These are phyloP conservation scores for Conus canariensis DNA, from an alignment of 2,888 invertebrate genomes.

Conservation along the genomic window DNA sequence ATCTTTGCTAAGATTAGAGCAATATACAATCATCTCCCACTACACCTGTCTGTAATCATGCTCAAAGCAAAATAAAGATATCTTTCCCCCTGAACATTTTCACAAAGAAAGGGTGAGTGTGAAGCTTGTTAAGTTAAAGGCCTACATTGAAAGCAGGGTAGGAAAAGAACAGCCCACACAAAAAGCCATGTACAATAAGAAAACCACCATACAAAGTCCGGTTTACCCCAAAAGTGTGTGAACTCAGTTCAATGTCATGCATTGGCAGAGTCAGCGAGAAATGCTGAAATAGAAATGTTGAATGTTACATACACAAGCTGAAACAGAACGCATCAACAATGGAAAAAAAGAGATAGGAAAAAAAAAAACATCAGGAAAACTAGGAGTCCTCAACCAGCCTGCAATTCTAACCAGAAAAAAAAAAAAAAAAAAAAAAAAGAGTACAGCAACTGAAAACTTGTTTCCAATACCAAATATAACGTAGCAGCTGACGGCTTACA, in stretches of 20 bases:
- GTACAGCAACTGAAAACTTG: no score
- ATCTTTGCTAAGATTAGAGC: no score
- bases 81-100: no score
- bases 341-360: background rate
- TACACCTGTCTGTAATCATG: no score
- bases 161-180: background rate
- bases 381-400: background rate
- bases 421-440: background rate
- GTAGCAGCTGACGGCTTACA: no score
- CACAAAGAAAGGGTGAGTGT: no score
- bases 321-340: background rate
- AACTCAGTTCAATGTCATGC: conserved; percentile 33
- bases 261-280: conserved; percentile 33
- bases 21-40: no score
- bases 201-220: background rate
- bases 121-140: no score
- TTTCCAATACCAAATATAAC: no score
- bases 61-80: no score
- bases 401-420: background rate
- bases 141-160: background rate
- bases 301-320: background rate
- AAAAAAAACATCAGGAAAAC: background rate
- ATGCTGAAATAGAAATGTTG: conserved; percentile 39
- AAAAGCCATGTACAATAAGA: background rate
- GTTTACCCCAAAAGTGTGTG: background rate